phyloP scores from a whole-genome alignment of 1,140 invertebrate species.

The Venturia canescens region DNA sequence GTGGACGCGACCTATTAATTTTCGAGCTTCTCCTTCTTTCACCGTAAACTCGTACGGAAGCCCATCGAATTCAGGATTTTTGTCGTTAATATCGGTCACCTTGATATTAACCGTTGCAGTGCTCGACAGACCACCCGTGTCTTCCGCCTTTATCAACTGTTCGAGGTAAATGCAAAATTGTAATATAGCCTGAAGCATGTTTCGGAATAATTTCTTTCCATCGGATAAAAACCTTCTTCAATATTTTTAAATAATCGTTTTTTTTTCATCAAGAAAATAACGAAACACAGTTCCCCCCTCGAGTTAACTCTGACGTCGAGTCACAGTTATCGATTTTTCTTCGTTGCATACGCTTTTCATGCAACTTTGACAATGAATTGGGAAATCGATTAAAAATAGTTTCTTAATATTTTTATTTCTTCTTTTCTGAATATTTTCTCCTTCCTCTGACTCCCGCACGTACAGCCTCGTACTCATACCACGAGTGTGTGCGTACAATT shows the following conservation, averaged over 20 bases:
- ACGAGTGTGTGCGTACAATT: not conserved
- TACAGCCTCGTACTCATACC: not conserved
- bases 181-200: not conserved
- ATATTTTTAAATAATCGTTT: too few species aligned
- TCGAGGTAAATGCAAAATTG: not conserved
- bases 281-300: too few species aligned
- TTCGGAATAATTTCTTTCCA: not conserved
- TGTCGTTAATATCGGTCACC: slow-evolving; percentile 94
- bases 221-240: too few species aligned
- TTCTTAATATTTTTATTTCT: too few species aligned
- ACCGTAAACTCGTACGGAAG: slow-evolving; percentile 88
- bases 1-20: slow-evolving; percentile 86
- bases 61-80: slow-evolving; percentile 89
- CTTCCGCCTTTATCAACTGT: slow-evolving; percentile 89
- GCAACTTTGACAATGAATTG: too few species aligned
- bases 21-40: slow-evolving; percentile 85
- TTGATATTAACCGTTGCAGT: slow-evolving; percentile 91
- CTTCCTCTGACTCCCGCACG: not conserved
- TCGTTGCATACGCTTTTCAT: too few species aligned
- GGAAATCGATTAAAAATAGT: too few species aligned
- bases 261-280: too few species aligned
- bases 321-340: too few species aligned
- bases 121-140: slow-evolving; percentile 88
- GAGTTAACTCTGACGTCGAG: too few species aligned
- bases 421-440: too few species aligned